Evolutionary conservation across 2,888 invertebrate genomes (phyloP).

Genomic region (Amphipoea lucens): DNA sequence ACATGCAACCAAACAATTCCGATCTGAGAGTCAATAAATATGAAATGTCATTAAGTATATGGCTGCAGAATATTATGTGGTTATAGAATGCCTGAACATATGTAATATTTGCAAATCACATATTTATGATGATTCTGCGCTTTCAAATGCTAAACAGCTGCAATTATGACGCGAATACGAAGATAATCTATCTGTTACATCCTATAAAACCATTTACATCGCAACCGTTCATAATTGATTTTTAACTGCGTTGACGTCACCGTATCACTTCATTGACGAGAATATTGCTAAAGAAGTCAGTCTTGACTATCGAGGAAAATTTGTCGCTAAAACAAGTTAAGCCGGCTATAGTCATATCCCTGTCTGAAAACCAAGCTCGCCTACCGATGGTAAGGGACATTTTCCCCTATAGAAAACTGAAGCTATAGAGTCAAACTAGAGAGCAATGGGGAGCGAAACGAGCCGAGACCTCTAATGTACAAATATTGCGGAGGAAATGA

Average conservation of each 20-base stretch:
- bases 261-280: slow-evolving; percentile 20
- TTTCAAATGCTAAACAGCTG: slow-evolving; percentile 11
- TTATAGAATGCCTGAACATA: neutral
- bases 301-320: neutral
- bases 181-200: slow-evolving; percentile 26
- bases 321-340: neutral
- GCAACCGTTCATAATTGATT: slow-evolving; percentile 1
- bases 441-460: slow-evolving; percentile 82
- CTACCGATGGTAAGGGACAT: slow-evolving; percentile 71
- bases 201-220: slow-evolving; percentile 1
- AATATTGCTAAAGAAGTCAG: neutral
- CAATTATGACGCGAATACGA: neutral
- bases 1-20: neutral
- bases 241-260: slow-evolving; percentile 21
- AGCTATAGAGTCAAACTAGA: slow-evolving; percentile 82
- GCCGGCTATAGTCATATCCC: too few species aligned
- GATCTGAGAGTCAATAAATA: neutral
- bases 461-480: slow-evolving; percentile 90
- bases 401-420: slow-evolving; percentile 76
- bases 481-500: slow-evolving; percentile 90
- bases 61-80: neutral
- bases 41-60: too few species aligned
- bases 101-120: neutral
- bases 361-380: neutral
- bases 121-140: neutral